phyloP scores from a whole-genome alignment of 35 echinoderm and acorn worm genomes.

The Apostichopus californicus region DNA sequence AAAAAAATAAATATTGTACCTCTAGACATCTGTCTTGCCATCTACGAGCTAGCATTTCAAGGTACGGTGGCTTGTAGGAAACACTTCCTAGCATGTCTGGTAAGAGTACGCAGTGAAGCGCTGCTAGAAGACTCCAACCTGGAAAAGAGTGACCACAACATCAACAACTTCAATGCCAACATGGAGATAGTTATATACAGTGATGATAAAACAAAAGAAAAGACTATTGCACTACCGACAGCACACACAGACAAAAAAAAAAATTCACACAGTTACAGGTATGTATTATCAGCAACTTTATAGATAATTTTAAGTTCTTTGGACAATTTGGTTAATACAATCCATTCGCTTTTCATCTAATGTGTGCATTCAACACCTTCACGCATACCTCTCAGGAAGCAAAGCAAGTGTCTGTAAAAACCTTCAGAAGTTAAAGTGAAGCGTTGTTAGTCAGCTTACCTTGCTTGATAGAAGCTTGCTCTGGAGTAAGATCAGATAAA shows the following conservation, averaged over 20 bases:
- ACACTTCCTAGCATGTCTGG: conserved; percentile 93
- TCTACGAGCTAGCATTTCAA: conserved; percentile 93
- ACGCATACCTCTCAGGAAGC: too few relatives aligned
- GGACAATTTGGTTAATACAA: too few relatives aligned
- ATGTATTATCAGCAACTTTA: too few relatives aligned
- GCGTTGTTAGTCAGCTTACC: conserved; percentile 43
- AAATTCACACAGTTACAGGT: too few relatives aligned
- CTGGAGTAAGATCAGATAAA: conserved; percentile 88
- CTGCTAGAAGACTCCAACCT: conserved; percentile 98
- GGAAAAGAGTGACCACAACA: background rate
- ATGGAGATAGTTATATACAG: too few relatives aligned
- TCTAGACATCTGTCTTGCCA: conserved; percentile 99
- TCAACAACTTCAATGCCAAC: background rate
- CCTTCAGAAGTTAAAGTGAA: too few relatives aligned
- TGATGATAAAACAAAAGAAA: too few relatives aligned
- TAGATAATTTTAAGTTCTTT: too few relatives aligned
- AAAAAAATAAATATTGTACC: conserved; percentile 41
- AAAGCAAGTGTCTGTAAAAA: too few relatives aligned
- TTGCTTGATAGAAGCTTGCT: conserved; percentile 98
- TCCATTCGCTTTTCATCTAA: too few relatives aligned
- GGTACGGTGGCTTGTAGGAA: conserved; percentile 86
- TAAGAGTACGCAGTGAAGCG: conserved; percentile 91
- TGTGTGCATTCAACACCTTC: too few relatives aligned
- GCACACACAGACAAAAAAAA: background rate
- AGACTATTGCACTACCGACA: too few relatives aligned